phyloP scores from a whole-genome alignment of 2,113 vertebrate species.

The Meleagris gallopavo region DNA sequence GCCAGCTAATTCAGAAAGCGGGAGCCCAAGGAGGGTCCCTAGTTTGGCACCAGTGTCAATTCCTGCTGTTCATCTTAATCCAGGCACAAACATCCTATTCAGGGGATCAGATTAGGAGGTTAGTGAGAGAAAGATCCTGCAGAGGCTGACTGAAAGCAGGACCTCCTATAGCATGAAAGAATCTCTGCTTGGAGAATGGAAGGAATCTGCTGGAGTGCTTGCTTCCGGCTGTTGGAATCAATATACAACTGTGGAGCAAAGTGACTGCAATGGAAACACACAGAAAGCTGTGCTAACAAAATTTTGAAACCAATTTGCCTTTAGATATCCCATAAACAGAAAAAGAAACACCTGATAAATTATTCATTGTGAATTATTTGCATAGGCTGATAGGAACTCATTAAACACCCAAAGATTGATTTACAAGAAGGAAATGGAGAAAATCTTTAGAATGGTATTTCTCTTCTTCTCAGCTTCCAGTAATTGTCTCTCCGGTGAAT shows the following conservation, averaged over 20 bases:
- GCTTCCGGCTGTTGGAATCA: background rate
- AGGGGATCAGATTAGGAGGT: background rate
- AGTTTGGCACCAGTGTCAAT: background rate
- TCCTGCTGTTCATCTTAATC: background rate
- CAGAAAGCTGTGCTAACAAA: background rate
- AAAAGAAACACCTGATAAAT: conserved; percentile 60
- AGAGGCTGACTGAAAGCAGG: background rate
- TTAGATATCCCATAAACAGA: conserved; percentile 43
- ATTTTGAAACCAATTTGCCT: conserved; percentile 45
- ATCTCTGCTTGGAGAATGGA: background rate
- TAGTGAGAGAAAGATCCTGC: background rate
- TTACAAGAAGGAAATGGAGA: background rate
- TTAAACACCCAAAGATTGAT: background rate
- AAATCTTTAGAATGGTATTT: conserved; percentile 8
- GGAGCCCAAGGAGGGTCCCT: background rate
- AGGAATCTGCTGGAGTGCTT: background rate
- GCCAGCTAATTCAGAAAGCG: background rate
- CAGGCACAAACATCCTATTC: background rate
- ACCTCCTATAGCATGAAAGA: background rate
- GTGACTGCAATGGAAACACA: background rate
- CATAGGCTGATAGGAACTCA: conserved; percentile 15
- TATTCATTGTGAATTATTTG: conserved; percentile 65
- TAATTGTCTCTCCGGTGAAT: background rate
- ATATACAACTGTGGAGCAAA: background rate
- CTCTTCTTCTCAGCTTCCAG: background rate